Percentiles rank a stretch among this genome's conserved stretches.
These are phyloP conservation scores for Patagioenas fasciata DNA, from an alignment of 2,113 vertebrate species.

Conservation along the genomic window DNA sequence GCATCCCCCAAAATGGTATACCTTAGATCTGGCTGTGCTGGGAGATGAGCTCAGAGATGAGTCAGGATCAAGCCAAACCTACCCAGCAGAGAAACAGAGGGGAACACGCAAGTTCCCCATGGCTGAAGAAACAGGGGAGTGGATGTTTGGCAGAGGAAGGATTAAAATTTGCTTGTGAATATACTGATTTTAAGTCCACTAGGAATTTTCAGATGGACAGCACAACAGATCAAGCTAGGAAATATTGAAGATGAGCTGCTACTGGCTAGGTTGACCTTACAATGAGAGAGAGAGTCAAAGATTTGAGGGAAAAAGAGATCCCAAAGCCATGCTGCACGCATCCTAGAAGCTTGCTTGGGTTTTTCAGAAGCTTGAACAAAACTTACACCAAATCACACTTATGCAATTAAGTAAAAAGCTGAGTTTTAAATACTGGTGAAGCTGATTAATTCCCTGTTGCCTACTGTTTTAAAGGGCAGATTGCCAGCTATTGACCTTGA, in stretches of 20 bases:
- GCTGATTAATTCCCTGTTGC: not conserved
- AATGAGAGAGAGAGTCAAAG: not conserved
- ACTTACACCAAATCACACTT: not conserved
- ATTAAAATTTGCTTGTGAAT: not conserved
- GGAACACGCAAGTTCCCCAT: fast-evolving
- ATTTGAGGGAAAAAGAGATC: not conserved
- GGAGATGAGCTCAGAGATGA: not conserved
- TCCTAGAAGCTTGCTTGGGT: not conserved
- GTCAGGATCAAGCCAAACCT: not conserved
- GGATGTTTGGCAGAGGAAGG: not conserved
- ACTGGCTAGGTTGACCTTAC: not conserved
- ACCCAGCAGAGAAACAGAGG: not conserved
- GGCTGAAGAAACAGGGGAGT: not conserved
- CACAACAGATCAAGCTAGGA: not conserved
- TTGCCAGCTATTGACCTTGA: not conserved
- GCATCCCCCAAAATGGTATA: not conserved
- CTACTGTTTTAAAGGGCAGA: not conserved
- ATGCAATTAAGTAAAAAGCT: not conserved
- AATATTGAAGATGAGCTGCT: not conserved
- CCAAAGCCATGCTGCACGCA: not conserved
- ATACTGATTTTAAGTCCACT: not conserved
- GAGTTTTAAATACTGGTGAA: not conserved
- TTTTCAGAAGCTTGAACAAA: not conserved
- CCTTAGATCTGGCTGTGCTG: not conserved
- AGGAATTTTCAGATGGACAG: not conserved